Conservation (phyloP, 35 echinoderm and acorn worm genomes). For the Strongylocentrotus purpuratus region DNA sequence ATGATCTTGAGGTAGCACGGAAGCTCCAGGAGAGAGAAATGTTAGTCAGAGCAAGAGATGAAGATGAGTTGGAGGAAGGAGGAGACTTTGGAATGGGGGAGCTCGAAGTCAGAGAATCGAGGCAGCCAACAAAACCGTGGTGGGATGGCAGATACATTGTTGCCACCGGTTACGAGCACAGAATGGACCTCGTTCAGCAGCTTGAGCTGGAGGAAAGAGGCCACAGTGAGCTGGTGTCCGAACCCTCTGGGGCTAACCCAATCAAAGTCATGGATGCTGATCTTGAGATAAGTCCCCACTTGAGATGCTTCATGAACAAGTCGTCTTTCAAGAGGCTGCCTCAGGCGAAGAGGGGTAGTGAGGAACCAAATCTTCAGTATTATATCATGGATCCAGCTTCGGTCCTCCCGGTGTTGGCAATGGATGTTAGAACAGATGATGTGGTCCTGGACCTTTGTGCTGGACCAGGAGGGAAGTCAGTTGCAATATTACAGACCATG, state of each 20-base stretch:
- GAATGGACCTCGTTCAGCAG: conserved; percentile 68
- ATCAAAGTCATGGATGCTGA: neutral
- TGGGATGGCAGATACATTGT: conserved; percentile 82
- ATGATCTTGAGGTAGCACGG: conserved; percentile 13
- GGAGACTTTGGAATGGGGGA: neutral
- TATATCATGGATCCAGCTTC: conserved; percentile 93
- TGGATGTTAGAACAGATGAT: conserved; percentile 67
- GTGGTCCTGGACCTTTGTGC: conserved; percentile 88
- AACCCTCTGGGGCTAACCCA: neutral
- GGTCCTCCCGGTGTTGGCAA: conserved; percentile 77
- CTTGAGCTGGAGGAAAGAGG: conserved; percentile 36
- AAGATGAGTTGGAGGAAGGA: neutral
- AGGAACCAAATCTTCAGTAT: conserved; percentile 52
- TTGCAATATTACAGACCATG: conserved; percentile 76
- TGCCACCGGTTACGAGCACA: conserved; percentile 75
- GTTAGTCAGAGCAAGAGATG: neutral
- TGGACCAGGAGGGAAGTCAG: conserved; percentile 77
- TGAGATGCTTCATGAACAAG: conserved; percentile 67
- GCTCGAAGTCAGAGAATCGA: neutral
- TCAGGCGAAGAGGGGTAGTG: conserved; percentile 58
- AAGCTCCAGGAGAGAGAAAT: conserved; percentile 16
- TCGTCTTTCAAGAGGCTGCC: conserved; percentile 55
- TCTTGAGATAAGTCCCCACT: conserved; percentile 60
- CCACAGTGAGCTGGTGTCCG: neutral
- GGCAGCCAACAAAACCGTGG: conserved; percentile 33